phyloP scores from a whole-genome alignment of 30 jellyfish, hydroid and myxozoan species.

The Aurelia sp. region DNA sequence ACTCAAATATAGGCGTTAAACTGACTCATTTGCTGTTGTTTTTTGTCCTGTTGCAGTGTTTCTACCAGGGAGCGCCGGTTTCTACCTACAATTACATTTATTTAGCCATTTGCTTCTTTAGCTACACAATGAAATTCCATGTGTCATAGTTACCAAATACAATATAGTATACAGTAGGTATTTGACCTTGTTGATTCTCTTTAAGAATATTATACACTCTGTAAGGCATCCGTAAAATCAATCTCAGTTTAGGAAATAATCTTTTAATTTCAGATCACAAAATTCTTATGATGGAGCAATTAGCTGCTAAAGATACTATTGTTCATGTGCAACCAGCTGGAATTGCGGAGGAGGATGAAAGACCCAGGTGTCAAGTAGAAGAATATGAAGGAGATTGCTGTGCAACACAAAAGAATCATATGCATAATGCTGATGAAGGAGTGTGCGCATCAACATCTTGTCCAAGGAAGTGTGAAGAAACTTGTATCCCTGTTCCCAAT shows the following conservation, averaged over 20 bases:
- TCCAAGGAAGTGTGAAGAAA: conserved; percentile 11
- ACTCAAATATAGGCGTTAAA: no score
- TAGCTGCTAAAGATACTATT: background rate
- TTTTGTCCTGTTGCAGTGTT: no score
- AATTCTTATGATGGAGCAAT: background rate
- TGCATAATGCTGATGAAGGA: background rate
- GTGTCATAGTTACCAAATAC: no score
- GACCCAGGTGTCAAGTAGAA: background rate
- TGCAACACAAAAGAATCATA: background rate
- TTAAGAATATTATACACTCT: background rate
- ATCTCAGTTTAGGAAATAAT: background rate
- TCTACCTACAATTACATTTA: no score
- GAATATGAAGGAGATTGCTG: background rate
- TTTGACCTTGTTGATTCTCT: background rate
- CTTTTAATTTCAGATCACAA: no score
- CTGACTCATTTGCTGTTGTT: no score
- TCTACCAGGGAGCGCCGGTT: no score
- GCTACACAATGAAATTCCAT: no score
- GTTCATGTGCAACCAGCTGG: conserved; percentile 27
- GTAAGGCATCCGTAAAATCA: background rate
- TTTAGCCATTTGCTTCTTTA: no score
- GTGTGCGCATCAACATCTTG: background rate
- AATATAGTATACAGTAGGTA: no score
- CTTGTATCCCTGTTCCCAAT: conserved; percentile 16
- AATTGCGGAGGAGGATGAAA: background rate